Percentiles rank a stretch among this genome's conserved stretches.
Evolutionary conservation across 2,888 invertebrate genomes (phyloP).

Genomic region (Stenotaenia linearis): DNA sequence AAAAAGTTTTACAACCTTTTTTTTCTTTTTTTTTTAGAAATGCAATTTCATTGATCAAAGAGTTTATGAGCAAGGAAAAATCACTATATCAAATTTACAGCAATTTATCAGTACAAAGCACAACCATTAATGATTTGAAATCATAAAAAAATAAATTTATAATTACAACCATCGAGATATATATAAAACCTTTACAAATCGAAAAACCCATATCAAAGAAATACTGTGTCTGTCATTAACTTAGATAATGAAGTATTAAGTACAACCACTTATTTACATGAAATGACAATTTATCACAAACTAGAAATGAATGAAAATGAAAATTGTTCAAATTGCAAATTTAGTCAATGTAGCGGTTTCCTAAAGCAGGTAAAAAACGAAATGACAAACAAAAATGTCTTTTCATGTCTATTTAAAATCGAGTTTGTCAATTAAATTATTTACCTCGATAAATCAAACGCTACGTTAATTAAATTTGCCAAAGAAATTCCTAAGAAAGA

Average conservation of each 20-base stretch:
- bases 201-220: neutral
- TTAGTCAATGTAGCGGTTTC: neutral
- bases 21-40: no score
- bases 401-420: neutral
- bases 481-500: slow-evolving; percentile 20
- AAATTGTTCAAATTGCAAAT: neutral
- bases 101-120: neutral
- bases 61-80: neutral
- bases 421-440: neutral
- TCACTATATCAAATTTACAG: neutral
- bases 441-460: neutral
- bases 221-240: no score
- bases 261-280: neutral
- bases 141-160: neutral
- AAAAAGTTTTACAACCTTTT: slow-evolving; percentile 1
- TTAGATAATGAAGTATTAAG: neutral
- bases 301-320: neutral
- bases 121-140: neutral
- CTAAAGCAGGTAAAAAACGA: neutral
- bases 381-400: neutral
- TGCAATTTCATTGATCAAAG: neutral
- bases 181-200: neutral
- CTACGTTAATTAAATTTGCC: slow-evolving; percentile 5
- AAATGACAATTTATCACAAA: neutral
- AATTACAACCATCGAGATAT: neutral